These are phyloP conservation scores for Branchipolynoe longqiensis DNA, from an alignment of 2,888 invertebrate species.

Conservation along the genomic window DNA sequence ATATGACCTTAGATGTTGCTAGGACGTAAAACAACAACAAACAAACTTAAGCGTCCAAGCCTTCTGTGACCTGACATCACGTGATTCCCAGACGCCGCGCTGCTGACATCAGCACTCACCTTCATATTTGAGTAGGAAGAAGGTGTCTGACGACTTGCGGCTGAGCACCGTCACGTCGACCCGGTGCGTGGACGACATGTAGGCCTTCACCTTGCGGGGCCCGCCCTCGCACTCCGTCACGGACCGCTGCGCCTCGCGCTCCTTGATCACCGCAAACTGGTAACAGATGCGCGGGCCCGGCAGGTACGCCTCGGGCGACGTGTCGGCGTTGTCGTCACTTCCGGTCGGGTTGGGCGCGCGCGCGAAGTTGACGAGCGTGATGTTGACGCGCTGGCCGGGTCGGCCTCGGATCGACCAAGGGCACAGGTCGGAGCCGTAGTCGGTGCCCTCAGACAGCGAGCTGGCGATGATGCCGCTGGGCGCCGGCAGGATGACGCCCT, in stretches of 20 bases:
- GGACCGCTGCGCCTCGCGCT: slow-evolving; percentile 53
- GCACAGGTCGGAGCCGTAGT: slow-evolving; percentile 51
- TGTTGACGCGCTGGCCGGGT: slow-evolving; percentile 55
- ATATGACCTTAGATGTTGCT: too few species aligned
- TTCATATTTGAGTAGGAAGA: slow-evolving; percentile 62
- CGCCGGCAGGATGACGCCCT: slow-evolving; percentile 18
- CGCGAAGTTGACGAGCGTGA: slow-evolving; percentile 55
- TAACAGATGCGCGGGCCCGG: slow-evolving; percentile 55
- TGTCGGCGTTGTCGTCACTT: background rate
- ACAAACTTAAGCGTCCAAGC: too few species aligned
- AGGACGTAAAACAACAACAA: too few species aligned
- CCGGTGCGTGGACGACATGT: slow-evolving; percentile 57
- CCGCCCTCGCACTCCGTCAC: slow-evolving; percentile 64
- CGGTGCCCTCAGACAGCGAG: slow-evolving; percentile 37
- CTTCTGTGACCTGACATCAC: too few species aligned
- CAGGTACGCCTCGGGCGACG: background rate
- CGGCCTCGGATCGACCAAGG: slow-evolving; percentile 47
- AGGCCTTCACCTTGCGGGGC: slow-evolving; percentile 58
- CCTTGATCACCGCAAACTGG: slow-evolving; percentile 56
- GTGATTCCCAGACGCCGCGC: too few species aligned
- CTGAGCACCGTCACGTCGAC: slow-evolving; percentile 55
- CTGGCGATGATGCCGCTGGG: slow-evolving; percentile 45
- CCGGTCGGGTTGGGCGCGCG: slow-evolving; percentile 48
- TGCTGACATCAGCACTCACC: slow-evolving; percentile 50
- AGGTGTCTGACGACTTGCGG: slow-evolving; percentile 59